These are phyloP conservation scores for Apamea sordens DNA, from an alignment of 2,888 invertebrate species.

Conservation along the genomic window DNA sequence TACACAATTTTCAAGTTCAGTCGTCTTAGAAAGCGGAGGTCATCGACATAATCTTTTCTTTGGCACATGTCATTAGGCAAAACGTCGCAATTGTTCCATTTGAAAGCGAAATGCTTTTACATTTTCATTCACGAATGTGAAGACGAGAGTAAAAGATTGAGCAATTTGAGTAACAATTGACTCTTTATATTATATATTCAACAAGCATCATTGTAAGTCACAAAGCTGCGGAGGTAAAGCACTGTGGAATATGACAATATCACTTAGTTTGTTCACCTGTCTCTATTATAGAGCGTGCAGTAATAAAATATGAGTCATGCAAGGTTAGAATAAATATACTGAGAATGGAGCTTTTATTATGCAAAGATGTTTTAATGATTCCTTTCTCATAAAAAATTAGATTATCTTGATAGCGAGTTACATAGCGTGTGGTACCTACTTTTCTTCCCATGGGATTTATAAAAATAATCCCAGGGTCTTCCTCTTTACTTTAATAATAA, in stretches of 20 bases:
- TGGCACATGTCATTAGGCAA: slow-evolving; percentile 75
- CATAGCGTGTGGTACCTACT: slow-evolving; percentile 11
- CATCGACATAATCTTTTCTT: slow-evolving; percentile 78
- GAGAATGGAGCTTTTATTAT: slow-evolving; percentile 27
- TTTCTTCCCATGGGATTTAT: slow-evolving; percentile 24
- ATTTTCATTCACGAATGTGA: slow-evolving; percentile 70
- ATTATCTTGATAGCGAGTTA: slow-evolving; percentile 22
- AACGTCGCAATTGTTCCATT: slow-evolving; percentile 75
- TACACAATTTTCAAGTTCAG: slow-evolving; percentile 73
- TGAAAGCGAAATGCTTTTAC: slow-evolving; percentile 77
- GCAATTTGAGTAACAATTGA: slow-evolving; percentile 72
- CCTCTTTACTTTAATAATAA: slow-evolving; percentile 4
- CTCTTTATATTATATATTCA: slow-evolving; percentile 63
- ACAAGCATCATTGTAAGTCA: slow-evolving; percentile 50
- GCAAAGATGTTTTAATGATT: slow-evolving; percentile 20
- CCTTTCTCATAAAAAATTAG: slow-evolving; percentile 22
- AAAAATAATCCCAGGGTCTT: neutral
- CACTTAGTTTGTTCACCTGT: slow-evolving; percentile 56
- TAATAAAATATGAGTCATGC: slow-evolving; percentile 49
- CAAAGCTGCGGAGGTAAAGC: slow-evolving; percentile 34
- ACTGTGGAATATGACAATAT: slow-evolving; percentile 49
- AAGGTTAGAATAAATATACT: slow-evolving; percentile 25
- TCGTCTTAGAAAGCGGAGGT: slow-evolving; percentile 79
- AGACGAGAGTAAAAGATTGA: slow-evolving; percentile 70
- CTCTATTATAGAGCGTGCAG: slow-evolving; percentile 25